Base-by-base conservation (phyloP, 2,797 vertebrate genomes). In the Merluccius polli region DNA sequence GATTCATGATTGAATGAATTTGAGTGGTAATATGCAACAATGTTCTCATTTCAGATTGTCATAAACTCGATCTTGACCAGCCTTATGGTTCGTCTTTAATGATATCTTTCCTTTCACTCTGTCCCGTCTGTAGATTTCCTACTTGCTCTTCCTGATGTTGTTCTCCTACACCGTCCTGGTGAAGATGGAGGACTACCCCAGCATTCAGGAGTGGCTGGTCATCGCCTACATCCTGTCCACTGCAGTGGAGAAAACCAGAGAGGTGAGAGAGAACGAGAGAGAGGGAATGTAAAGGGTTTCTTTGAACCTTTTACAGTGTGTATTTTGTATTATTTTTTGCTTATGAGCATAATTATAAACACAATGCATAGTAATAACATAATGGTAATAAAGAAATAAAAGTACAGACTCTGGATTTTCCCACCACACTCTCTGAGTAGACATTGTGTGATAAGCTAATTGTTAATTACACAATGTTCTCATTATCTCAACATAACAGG, bases 91-190 rank as follows among this genome's bases (percentile, higher is more conserved):
- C 41, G 1, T 44, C 52, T 59, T 5, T n/a, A 8, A 10, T 21
- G 9, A 10, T 24, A 2, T 74, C 21, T 29, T n/a, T 76, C 68
- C 83, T 31, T 24, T 41, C 18, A 35, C 32, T 24, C 15, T 16
- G 18, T 31, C 16, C 41, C 72, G 2, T 78, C 11, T 74, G 41
- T 80, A 99, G 98, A 95, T 99, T 91, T 95, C 93, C 0, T 99
- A 98, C 83, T 82, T 99, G 92, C 92, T 80, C 0, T 99, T 99
- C 87, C 94, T 99, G 69, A 95, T 97, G 94, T 89, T 99, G 59
- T 99, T 98, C 85, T 97, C 96, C 77, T 98, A 94, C 74, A 95
- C 94, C 0, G 90, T 98, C 71, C 88, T 99, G 89, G 97, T 99
- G 83, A 95, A 95, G 91, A 97, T 99, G 96, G 93, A 87, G 80